Evolutionary conservation across 1,140 invertebrate genomes (phyloP), one percentile per base, ranked within the genome.

Genomic region (Pseudachorutes palmiensis): DNA sequence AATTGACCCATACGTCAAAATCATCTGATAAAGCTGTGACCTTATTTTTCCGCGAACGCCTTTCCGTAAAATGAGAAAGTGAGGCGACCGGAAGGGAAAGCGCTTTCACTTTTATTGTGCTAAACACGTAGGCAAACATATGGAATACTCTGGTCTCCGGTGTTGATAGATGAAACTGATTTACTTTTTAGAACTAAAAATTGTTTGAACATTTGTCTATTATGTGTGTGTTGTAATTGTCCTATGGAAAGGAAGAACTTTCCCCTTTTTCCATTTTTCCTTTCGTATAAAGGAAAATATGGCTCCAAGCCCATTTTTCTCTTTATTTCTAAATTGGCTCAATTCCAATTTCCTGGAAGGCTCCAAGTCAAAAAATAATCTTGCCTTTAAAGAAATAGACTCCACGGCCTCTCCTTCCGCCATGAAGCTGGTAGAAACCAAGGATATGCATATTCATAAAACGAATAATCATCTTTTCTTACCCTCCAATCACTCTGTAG

Each of bases 121-220:
- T 55, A 55, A 12, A 55, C 51, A 55, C 51, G 51, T 55, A 55
- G 12, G 51, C 5, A 26, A 55, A 55, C 51, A 55, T 55, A 55
- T 55, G 51, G 51, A 55, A 5, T 45, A 14, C 24, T 22, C 51
- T 12, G 9, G 9, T 22, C 24, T 5, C 24, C 14, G 5, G 51
- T 55, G 51, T 55, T 55, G 51, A 55, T 55, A 55, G 51, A 55
- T 55, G 51, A 55, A 55, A 24, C 51, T 55, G 51, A 55, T 55
- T 55, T 55, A 55, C 51, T 55, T 55, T 55, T 55, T 16, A 55
- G 51, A 55, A 26, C 5, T 55, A 22, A 55, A 55, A 55, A 55
- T 19, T 55, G 9, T 16, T 24, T n/a, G 9, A 12, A 55, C 14
- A 55, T 55, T 55, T 55, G 12, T 55, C 24, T 55, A 16, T 55